Percentiles rank a stretch among this genome's conserved stretches.
Conservation (phyloP, 2,888 invertebrate genomes). For the Spialia ferax region DNA sequence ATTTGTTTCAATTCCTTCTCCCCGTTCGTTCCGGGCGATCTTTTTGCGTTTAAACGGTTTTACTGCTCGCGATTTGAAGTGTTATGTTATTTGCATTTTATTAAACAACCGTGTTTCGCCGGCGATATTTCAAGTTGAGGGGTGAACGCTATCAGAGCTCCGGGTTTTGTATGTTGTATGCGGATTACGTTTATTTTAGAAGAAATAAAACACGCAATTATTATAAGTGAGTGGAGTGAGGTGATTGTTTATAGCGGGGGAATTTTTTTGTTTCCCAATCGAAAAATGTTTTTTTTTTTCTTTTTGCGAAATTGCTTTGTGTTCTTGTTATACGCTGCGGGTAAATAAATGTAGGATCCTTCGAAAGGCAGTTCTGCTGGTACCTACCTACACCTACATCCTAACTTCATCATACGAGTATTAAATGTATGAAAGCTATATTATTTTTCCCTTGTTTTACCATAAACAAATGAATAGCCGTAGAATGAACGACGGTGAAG, state of each 20-base stretch:
- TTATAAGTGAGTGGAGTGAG: constrained; percentile 2
- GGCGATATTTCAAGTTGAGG: constrained; percentile 23
- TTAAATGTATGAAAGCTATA: too few species aligned
- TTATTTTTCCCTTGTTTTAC: too few species aligned
- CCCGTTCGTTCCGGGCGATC: constrained; percentile 20
- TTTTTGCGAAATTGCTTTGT: too few species aligned
- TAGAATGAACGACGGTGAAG: not conserved
- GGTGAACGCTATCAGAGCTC: constrained; percentile 1
- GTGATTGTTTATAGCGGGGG: constrained; percentile 1
- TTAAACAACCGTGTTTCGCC: constrained; percentile 25
- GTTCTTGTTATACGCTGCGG: too few species aligned
- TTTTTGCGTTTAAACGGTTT: constrained; percentile 28
- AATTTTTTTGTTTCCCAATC: not conserved
- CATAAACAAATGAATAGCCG: not conserved
- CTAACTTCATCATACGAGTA: too few species aligned
- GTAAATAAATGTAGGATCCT: too few species aligned
- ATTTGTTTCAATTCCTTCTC: constrained; percentile 37
- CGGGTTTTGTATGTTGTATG: not conserved
- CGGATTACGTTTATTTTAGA: not conserved
- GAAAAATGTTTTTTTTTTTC: not conserved
- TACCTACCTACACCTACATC: too few species aligned
- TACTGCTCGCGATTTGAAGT: constrained; percentile 30
- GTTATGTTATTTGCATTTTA: constrained; percentile 31
- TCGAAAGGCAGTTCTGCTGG: too few species aligned
- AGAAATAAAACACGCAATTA: not conserved